Conservation (phyloP, 2,797 vertebrate genomes). For the Sebastes jordani region DNA sequence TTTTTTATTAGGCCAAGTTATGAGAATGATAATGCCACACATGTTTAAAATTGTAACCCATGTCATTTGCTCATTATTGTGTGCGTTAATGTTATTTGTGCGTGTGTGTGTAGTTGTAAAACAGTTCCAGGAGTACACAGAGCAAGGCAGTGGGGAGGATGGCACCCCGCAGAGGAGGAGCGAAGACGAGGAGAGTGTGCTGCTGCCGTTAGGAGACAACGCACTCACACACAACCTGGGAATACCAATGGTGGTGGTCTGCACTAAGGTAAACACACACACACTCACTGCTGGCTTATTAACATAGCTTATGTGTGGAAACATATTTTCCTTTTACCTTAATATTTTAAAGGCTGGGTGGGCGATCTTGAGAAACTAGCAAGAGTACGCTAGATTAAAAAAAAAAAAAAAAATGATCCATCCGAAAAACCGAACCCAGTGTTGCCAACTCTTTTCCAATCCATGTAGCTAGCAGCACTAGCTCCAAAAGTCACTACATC, state of each 20-base stretch:
- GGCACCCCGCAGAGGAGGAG: constrained; percentile 92
- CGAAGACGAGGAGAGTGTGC: constrained; percentile 91
- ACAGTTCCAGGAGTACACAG: constrained; percentile 97
- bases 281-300: neutral
- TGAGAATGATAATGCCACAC: neutral
- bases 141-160: constrained; percentile 93
- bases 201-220: constrained; percentile 95
- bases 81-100: constrained; percentile 20
- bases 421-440: too few species aligned
- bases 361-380: too few species aligned
- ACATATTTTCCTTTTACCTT: neutral
- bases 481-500: too few species aligned
- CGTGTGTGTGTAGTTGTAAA: constrained; percentile 88
- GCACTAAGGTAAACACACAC: constrained; percentile 88
- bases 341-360: neutral
- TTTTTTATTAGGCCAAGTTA: neutral
- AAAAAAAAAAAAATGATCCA: too few species aligned
- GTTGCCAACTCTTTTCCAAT: too few species aligned
- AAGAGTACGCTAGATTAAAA: too few species aligned
- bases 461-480: too few species aligned
- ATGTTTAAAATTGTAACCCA: neutral
- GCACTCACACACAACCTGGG: constrained; percentile 97
- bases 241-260: constrained; percentile 95
- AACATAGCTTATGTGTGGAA: neutral
- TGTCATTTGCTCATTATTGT: neutral